phyloP scores from a whole-genome alignment of 2,888 invertebrate genomes.

The Callosobruchus maculatus region DNA sequence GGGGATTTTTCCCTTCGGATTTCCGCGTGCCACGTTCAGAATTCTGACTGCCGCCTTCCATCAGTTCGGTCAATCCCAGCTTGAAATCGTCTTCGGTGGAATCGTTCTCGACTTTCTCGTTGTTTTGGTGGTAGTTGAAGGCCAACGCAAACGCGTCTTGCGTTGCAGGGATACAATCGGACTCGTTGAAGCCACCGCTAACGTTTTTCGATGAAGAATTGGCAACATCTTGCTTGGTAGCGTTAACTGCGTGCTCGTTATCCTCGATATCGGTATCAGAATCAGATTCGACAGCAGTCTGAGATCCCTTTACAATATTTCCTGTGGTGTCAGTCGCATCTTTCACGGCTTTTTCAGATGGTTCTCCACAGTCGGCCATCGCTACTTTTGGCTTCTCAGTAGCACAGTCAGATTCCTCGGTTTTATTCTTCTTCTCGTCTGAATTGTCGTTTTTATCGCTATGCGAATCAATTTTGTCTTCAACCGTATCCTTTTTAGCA shows the following conservation, averaged over 20 bases:
- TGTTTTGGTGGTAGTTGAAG: slow-evolving; percentile 10
- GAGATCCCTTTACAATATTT: too few species aligned
- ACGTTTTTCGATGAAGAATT: background rate
- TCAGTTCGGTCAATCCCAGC: slow-evolving; percentile 30
- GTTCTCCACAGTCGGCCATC: too few species aligned
- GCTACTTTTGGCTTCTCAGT: too few species aligned
- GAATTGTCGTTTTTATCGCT: too few species aligned
- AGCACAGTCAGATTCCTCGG: too few species aligned
- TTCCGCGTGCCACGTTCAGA: background rate
- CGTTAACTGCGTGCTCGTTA: background rate
- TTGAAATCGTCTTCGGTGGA: slow-evolving; percentile 30
- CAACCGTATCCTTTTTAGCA: background rate
- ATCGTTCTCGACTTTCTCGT: slow-evolving; percentile 4
- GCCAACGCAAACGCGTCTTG: slow-evolving; percentile 25
- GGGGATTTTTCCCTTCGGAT: background rate
- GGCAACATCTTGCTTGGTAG: too few species aligned
- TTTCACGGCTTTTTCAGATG: too few species aligned
- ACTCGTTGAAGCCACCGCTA: slow-evolving; percentile 22
- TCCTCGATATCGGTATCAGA: slow-evolving; percentile 25
- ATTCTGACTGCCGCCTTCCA: slow-evolving; percentile 13
- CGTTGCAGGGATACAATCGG: slow-evolving; percentile 32
- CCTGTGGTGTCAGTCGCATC: too few species aligned
- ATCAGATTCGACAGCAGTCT: slow-evolving; percentile 6
- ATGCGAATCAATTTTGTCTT: too few species aligned
- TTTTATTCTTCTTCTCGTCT: too few species aligned